Evolutionary conservation across 2,888 invertebrate species (phyloP).

Genomic region (Pseudanteris insignis): DNA sequence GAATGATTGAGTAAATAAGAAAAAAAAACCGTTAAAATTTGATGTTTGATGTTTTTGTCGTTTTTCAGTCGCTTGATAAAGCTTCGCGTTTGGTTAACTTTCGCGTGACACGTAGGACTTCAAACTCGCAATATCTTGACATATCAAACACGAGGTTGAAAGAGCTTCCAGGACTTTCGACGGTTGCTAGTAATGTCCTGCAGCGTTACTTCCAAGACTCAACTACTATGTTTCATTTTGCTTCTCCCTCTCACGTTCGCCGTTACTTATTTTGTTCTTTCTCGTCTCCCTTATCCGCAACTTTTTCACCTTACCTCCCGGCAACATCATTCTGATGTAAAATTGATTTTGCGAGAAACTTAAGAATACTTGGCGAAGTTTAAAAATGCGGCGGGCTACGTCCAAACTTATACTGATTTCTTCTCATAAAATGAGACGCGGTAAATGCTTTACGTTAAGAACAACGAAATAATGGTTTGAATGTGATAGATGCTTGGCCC

Average conservation of each 20-base stretch:
- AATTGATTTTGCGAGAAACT: conserved; percentile 36
- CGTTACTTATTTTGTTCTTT: conserved; percentile 3
- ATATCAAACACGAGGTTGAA: conserved; percentile 43
- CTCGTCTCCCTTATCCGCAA: conserved; percentile 11
- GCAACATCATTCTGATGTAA: conserved; percentile 44
- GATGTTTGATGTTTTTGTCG: conserved; percentile 32
- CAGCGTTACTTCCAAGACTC: conserved; percentile 37
- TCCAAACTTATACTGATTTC: conserved; percentile 34
- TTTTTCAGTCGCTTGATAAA: conserved; percentile 36
- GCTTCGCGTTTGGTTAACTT: conserved; percentile 30
- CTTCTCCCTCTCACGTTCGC: neutral
- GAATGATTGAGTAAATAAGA: no score
- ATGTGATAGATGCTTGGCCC: no score
- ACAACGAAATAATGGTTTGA: no score
- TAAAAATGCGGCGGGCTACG: conserved; percentile 30
- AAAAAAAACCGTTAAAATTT: conserved; percentile 33
- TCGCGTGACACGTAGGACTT: conserved; percentile 41
- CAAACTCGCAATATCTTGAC: conserved; percentile 41
- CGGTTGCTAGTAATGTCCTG: conserved; percentile 43
- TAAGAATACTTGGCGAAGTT: conserved; percentile 39
- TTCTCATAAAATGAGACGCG: conserved; percentile 22
- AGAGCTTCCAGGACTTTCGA: conserved; percentile 42
- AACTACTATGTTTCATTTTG: conserved; percentile 9
- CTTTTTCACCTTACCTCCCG: conserved; percentile 24
- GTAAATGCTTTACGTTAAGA: conserved; percentile 23